Evolutionary conservation across 1,140 invertebrate genomes (phyloP).

Genomic region (Trachymyrmex septentrionalis): DNA sequence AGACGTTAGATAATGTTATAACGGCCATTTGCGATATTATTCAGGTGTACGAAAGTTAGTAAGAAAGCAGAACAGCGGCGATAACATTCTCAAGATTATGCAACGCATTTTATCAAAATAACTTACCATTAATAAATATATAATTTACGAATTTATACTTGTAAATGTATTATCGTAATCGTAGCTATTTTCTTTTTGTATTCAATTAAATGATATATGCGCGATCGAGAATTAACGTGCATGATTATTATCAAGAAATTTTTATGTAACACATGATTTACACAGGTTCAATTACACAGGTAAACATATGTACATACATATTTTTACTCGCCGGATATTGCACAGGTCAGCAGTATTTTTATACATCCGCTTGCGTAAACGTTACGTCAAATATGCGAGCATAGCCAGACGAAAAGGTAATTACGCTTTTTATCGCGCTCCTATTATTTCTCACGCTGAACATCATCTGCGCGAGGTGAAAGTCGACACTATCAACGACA

Average conservation of each 20-base stretch:
- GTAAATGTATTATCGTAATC: neutral
- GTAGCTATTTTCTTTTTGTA: neutral
- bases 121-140: neutral
- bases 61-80: neutral
- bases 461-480: conserved; percentile 44
- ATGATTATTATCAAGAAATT: neutral
- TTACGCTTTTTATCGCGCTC: neutral
- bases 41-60: conserved; percentile 8
- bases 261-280: neutral
- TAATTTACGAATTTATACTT: conserved; percentile 9
- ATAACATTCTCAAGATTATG: neutral
- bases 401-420: neutral
- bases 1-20: conserved; percentile 40
- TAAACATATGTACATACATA: neutral
- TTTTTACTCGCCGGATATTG: conserved; percentile 25
- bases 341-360: neutral
- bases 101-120: neutral
- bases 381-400: conserved; percentile 23
- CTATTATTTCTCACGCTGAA: conserved; percentile 42
- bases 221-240: neutral
- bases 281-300: neutral
- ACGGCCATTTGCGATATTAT: conserved; percentile 24
- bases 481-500: conserved; percentile 31
- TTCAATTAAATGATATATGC: conserved; percentile 16
- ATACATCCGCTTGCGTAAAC: conserved; percentile 15